Evolutionary conservation across 2,888 invertebrate genomes (phyloP), one percentile per base, ranked within the genome.

Genomic region (Macropis europaea): DNA sequence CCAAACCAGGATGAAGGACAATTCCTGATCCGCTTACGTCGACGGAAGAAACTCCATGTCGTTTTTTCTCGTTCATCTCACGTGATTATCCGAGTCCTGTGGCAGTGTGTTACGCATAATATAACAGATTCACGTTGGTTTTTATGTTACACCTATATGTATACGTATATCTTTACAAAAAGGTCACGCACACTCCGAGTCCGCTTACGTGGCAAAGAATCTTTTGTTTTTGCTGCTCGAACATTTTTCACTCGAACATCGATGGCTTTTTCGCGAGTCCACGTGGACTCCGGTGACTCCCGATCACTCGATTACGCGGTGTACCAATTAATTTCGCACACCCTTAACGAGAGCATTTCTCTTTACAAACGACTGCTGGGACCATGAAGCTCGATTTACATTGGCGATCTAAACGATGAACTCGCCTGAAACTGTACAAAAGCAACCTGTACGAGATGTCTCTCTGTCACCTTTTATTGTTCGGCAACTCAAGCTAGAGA

Each of bases 81-180:
- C 54, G 26, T 70, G 64, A 59, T 56, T 53, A 64, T 75, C 43
- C 73, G 68, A 79, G 69, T 81, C 47, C 73, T 74, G 66, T 86
- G 85, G 85, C 85, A 85, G 86, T 85, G 84, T 80, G 67, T 75
- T 80, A 82, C 70, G 77, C 61, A 71, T 76, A 53, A 59, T 69
- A n/a, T n/a, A 80, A 73, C 77, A 71, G 73, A 71, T 71, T 80
- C 61, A 71, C 30, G 43, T 77, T 77, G 77, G 68, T 73, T 43
- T 79, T 80, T 80, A 82, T 82, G 47, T 81, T 82, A 81, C 73
- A 80, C 57, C 45, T 77, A 80, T 81, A 81, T 63, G 72, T 77
- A 77, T 76, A 73, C 53, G 56, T 67, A 62, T 82, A 82, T 77
- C 45, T 80, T 80, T 77, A 77, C 77, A 80, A 80, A 77, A 74